Base-by-base conservation (phyloP, 2,888 invertebrate genomes). In the Campoplex capitator region DNA sequence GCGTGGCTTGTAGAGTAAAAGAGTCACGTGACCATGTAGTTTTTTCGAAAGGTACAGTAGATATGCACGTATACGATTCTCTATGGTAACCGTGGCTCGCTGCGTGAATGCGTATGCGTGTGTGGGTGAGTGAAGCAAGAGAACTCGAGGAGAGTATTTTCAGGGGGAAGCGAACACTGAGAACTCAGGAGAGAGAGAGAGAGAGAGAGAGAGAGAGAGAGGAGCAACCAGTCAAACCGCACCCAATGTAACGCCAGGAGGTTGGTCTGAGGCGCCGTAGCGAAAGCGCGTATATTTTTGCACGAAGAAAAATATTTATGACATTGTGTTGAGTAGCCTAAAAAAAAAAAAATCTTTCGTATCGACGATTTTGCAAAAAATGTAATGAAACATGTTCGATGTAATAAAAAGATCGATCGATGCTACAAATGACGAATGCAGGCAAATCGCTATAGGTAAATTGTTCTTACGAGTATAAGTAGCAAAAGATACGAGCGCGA, bases 181-280 rank as follows among this genome's bases (percentile, higher is more conserved):
- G 78, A 81, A 48, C 85, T 35, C 74, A 84, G 84, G 65, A 86
- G 48, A 38, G 38, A 68, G 83, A 81, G 71, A 83, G 78, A 88
- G 65, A 86, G 48, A 38, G 38, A 68, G 83, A 81, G 71, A 83
- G 78, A 88, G 74, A 83, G 23, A 23, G 23, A 23, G 23, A 23
- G 23, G 23, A 23, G 23, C 23, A 77, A 88, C 85, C 89, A 91
- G 92, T 92, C 77, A 90, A 94, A 93, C 94, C 94, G 94, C 94
- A 92, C 94, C 94, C 94, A 92, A 91, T 91, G 91, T 90, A 90
- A 91, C 90, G 91, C 90, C 91, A 92, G 92, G 91, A 91, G 91
- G 89, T 86, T 84, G 83, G 56, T 71, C 71, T 13, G 58, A 67
- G 79, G 87, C 87, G 82, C 87, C 87, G 82, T 78, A 84, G 87